phyloP scores from a whole-genome alignment of 2,113 vertebrate genomes.

The Ammodramus savannarum region DNA sequence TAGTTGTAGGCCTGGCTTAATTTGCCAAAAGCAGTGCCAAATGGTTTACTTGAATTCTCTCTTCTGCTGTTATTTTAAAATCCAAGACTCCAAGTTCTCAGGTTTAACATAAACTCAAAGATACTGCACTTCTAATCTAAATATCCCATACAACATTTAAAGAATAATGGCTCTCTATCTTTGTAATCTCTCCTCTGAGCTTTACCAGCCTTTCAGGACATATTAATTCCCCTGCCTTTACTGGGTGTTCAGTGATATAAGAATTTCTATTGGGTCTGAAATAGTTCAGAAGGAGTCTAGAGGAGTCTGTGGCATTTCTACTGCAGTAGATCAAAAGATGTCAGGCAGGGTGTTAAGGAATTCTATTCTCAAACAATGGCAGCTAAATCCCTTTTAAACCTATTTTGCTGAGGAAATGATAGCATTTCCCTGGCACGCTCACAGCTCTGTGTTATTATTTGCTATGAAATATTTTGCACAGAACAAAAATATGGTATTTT shows the following conservation, averaged over 20 bases:
- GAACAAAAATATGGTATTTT: neutral
- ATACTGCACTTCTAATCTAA: neutral
- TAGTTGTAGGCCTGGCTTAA: neutral
- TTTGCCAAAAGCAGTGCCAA: neutral
- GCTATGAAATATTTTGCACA: neutral
- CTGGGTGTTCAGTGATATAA: neutral
- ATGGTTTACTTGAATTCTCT: neutral
- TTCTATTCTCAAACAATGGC: neutral
- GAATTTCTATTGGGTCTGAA: neutral
- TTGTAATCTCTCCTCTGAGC: neutral
- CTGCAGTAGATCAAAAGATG: neutral
- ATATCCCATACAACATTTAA: neutral
- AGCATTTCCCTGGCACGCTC: neutral
- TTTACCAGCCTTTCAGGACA: neutral
- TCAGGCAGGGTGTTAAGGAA: neutral
- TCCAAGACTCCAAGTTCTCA: neutral
- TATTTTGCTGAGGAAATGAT: neutral
- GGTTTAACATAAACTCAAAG: neutral
- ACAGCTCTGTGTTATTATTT: neutral
- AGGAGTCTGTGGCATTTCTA: neutral
- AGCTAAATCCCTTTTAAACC: neutral
- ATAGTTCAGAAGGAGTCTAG: neutral
- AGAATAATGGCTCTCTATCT: neutral
- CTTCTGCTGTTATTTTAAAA: neutral
- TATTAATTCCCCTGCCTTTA: neutral